Conservation (phyloP, 92 coral and sea anemone species). For the Siderastrea siderea region DNA sequence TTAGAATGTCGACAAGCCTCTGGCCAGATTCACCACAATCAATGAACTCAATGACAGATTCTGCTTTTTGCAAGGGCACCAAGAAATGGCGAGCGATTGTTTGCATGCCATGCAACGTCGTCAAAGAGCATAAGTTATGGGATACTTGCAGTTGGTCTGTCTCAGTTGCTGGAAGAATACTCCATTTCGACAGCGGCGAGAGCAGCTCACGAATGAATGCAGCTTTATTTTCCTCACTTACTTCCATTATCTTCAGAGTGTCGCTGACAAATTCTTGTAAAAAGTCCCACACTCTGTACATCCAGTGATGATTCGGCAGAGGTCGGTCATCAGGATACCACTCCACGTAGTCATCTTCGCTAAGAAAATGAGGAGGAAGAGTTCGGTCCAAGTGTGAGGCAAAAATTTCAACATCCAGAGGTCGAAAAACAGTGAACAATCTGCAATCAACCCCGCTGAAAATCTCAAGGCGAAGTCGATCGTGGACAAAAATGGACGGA, state of each 20-base stretch:
- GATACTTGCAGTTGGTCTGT: neutral
- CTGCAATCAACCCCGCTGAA: neutral
- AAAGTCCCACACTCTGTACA: slow-evolving; percentile 33
- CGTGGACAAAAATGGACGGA: slow-evolving; percentile 68
- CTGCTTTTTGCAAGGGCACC: slow-evolving; percentile 64
- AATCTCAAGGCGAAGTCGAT: slow-evolving; percentile 9
- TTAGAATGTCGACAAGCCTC: neutral
- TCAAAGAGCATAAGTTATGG: neutral
- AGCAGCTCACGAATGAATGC: slow-evolving; percentile 22
- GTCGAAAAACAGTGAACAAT: slow-evolving; percentile 5
- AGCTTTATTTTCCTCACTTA: slow-evolving; percentile 9
- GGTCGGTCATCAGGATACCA: slow-evolving; percentile 7
- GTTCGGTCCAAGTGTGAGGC: slow-evolving; percentile 12
- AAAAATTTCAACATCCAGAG: slow-evolving; percentile 33
- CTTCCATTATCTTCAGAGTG: neutral
- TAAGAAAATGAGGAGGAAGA: slow-evolving; percentile 3
- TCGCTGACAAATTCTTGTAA: neutral
- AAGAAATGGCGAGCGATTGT: slow-evolving; percentile 29
- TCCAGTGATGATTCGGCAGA: slow-evolving; percentile 25
- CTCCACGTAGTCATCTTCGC: neutral
- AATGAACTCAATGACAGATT: slow-evolving; percentile 44
- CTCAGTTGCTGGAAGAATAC: slow-evolving; percentile 72
- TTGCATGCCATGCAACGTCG: neutral
- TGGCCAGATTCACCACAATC: neutral
- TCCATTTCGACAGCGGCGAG: slow-evolving; percentile 64